Base-by-base conservation (phyloP, 1,140 invertebrate species). In the Calliphora vicina region DNA sequence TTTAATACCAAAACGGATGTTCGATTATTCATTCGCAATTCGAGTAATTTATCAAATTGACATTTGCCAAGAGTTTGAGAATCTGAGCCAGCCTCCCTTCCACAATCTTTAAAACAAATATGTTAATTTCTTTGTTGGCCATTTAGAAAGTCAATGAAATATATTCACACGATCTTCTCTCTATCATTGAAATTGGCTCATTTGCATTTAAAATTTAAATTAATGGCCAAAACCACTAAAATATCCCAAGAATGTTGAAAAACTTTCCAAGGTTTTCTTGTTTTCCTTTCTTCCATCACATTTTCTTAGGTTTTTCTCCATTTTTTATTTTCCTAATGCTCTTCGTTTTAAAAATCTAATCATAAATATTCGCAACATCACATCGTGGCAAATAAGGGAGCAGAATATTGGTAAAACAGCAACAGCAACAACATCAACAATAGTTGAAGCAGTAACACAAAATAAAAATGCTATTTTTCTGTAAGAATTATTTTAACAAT, bases 131-230 rank as follows among this genome's bases (percentile, higher is more conserved):
- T 35, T 35, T 35, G 35, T 35, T 35, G 4, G 35, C 81, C 61
- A 71, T 29, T 35, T 82, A 61, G 35, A 8, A 35, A 35, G 35
- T 35, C 6, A 43, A 20, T 20, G 20, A 25, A n/a, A 78, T 80
- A 83, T 12, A 1, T 67, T 82, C 35, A 50, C 72, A 23, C 29
- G 57, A 78, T 74, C 17, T 78, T 87, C 87, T 86, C 86, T 83
- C 83, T n/a, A 78, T 27, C 15, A 78, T 43, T 78, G 82, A 89
- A 89, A 89, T 89, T 89, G 87, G 88, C 87, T 89, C 85, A 89
- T 89, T 89, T 89, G 87, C 87, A 89, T 89, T 88, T 86, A 85
- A 88, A 89, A 89, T 89, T 89, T 88, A 88, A 89, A 89, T 88
- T 87, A 89, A 89, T 89, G 88, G 35, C n/a, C 87, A 88, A 89